Percentiles rank a stretch among this genome's conserved stretches.
Conservation (phyloP, 2,888 invertebrate species). For the Agonopterix heracliana region DNA sequence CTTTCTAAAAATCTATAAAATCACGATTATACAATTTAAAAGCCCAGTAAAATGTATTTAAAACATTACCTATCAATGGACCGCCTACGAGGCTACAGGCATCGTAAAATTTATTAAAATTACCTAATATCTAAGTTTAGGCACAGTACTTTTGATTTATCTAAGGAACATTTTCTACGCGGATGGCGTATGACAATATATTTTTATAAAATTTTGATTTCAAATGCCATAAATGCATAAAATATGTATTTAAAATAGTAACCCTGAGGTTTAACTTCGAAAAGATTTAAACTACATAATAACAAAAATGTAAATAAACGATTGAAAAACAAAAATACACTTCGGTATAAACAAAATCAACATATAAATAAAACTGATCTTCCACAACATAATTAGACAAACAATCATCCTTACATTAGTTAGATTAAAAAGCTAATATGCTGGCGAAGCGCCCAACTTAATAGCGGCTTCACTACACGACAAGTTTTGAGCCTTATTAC, state of each 20-base stretch:
- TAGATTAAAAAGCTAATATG: constrained; percentile 19
- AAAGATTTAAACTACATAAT: too few species aligned
- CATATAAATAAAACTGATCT: constrained; percentile 5
- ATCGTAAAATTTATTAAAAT: constrained; percentile 53
- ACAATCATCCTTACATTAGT: constrained; percentile 19
- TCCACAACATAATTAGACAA: neutral
- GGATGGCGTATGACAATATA: constrained; percentile 30
- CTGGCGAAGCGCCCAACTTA: constrained; percentile 68
- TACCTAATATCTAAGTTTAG: constrained; percentile 39
- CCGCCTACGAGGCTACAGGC: constrained; percentile 28
- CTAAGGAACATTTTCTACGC: constrained; percentile 52
- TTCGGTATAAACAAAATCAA: constrained; percentile 10
- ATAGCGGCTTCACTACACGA: constrained; percentile 55
- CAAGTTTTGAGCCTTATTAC: neutral
- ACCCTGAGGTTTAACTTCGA: too few species aligned
- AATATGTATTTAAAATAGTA: neutral
- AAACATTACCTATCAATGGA: constrained; percentile 18
- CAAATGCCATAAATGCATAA: too few species aligned
- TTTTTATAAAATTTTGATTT: constrained; percentile 7
- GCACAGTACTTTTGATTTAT: constrained; percentile 25
- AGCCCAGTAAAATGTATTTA: constrained; percentile 29
- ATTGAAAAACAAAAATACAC: neutral
- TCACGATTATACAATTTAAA: constrained; percentile 38
- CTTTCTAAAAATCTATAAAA: constrained; percentile 44
- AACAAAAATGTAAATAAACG: neutral